Conservation (phyloP, 2,113 vertebrate species). For the Hyperopisus bebe region DNA sequence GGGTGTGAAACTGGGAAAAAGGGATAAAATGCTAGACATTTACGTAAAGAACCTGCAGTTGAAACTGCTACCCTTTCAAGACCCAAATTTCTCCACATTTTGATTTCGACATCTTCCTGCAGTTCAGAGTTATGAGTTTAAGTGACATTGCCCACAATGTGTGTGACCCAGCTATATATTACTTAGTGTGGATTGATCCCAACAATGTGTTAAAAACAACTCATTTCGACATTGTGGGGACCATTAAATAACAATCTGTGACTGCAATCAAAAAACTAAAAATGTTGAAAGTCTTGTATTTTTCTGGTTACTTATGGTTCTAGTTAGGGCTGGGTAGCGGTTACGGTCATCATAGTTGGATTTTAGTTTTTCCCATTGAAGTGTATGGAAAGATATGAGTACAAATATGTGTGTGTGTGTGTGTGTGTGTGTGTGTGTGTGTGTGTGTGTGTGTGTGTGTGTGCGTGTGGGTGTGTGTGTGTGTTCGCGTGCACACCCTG, state of each 20-base stretch:
- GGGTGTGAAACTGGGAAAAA: slow-evolving; percentile 63
- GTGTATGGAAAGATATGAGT: not conserved
- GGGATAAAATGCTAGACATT: slow-evolving; percentile 57
- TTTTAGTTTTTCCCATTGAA: not conserved
- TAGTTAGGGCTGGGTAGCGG: not conserved
- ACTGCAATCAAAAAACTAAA: not conserved
- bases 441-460: not conserved
- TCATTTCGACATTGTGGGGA: not conserved
- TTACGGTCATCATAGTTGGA: not conserved
- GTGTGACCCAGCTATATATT: not conserved
- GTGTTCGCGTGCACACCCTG: not conserved
- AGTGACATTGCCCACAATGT: slow-evolving; percentile 35
- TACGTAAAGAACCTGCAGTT: slow-evolving; percentile 58
- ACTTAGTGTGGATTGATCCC: too few relatives aligned
- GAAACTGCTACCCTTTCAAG: slow-evolving; percentile 50
- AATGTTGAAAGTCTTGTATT: not conserved
- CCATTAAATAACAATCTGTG: not conserved
- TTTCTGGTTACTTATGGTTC: not conserved
- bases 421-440: not conserved
- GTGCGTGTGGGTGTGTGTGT: not conserved
- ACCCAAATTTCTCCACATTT: slow-evolving; percentile 57
- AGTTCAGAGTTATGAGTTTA: slow-evolving; percentile 18
- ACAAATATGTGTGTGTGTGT: not conserved
- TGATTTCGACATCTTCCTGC: not conserved
- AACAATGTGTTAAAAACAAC: not conserved